Evolutionary conservation across 2,797 vertebrate genomes (phyloP), one percentile per base, ranked within the genome.

Genomic region (Mormyrops attenuatus): DNA sequence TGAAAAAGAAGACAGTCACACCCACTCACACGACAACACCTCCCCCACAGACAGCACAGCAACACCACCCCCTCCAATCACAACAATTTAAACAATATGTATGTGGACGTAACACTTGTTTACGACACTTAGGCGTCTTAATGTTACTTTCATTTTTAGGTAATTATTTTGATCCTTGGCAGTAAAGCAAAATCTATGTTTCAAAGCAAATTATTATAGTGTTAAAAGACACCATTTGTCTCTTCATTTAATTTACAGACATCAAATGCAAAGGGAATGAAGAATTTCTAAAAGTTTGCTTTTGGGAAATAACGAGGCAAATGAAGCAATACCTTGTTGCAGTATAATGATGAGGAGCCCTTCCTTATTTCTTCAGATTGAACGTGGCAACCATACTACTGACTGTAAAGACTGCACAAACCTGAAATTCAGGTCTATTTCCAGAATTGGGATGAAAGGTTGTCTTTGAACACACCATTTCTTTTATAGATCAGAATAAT

Each of bases 301-400:
- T 88, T 50, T 66, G 53, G 91, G 90, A 87, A 49, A 92, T 91
- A 92, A 44, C 0, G 34, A 90, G 88, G 92, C 91, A 89, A 30
- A 44, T 0, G 34, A 90, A 89, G 92, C 90, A 89, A 30, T 88
- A 92, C 11, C 92, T 91, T 90, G 91, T 80, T 90, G 89, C 87
- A 88, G 90, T 92, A 92, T 92, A 92, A 60, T 92, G 90, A 92
- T 89, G 90, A 11, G 63, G 26, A 13, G 11, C 34, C 26, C 26
- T 34, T 3, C 11, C 63, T 69, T 13, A 13, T 13, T 15, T 69
- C 63, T 30, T 69, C 26, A 69, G 9, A 30, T 69, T 69, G 9
- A 30, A 66, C 22, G 22, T 30, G 60, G 22, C 60, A 26, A 30
- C 8, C 22, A 66, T 66, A 66, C 60, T 66, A 30, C 22, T 11